phyloP scores from a whole-genome alignment of 2,888 invertebrate species.

The Tachina lurida region DNA sequence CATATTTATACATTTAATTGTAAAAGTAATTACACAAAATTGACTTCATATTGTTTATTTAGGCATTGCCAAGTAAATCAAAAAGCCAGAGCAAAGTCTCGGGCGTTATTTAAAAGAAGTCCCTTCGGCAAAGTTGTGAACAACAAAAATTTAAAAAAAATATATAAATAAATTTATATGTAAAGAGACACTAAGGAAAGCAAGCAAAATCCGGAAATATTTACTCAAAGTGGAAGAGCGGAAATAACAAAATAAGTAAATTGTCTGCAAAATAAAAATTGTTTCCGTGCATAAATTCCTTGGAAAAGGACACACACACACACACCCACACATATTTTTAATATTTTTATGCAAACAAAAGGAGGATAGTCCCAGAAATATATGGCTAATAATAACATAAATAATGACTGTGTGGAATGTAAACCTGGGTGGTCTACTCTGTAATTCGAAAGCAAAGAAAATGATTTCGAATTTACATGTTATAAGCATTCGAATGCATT shows the following conservation, averaged over 20 bases:
- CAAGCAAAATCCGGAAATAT: constrained; percentile 78
- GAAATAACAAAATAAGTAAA: constrained; percentile 83
- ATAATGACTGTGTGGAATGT: no score
- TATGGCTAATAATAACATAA: no score
- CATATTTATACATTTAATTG: constrained; percentile 66
- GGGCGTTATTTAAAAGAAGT: constrained; percentile 14
- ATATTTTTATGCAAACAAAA: not conserved
- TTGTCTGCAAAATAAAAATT: constrained; percentile 83
- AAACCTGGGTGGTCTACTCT: no score
- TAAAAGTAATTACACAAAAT: constrained; percentile 64
- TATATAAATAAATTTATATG: not conserved
- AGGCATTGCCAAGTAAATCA: constrained; percentile 56
- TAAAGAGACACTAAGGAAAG: constrained; percentile 16
- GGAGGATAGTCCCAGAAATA: not conserved
- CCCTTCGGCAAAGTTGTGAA: constrained; percentile 22
- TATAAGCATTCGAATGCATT: no score
- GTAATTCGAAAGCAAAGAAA: no score
- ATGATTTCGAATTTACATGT: no score
- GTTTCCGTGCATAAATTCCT: constrained; percentile 77
- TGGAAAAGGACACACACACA: not conserved
- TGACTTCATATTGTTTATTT: constrained; percentile 62
- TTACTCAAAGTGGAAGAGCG: constrained; percentile 76
- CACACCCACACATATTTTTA: not conserved
- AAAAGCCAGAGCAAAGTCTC: constrained; percentile 17
- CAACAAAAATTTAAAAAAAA: constrained; percentile 31